phyloP scores from a whole-genome alignment of 2,888 invertebrate species.

The Troides aeacus region DNA sequence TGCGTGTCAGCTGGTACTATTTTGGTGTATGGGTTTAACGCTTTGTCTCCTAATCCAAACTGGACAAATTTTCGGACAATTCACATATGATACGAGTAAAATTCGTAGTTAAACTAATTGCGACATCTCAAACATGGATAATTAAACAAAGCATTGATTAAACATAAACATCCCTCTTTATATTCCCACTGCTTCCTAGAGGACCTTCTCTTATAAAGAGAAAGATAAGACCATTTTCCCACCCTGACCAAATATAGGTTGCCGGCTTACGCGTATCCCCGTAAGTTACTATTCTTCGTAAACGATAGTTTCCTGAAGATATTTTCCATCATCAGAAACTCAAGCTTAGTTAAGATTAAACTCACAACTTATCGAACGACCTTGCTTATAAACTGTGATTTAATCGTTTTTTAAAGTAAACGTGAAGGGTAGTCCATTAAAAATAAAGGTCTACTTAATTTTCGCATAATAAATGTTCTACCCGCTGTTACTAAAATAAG shows the following conservation, averaged over 20 bases:
- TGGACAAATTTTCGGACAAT: not conserved
- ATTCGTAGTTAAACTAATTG: not conserved
- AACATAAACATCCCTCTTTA: no score
- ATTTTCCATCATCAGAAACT: no score
- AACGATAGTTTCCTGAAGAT: no score
- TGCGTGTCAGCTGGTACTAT: conserved; percentile 14
- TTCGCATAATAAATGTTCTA: not conserved
- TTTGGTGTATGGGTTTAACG: not conserved
- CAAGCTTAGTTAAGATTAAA: no score
- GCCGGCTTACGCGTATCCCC: no score
- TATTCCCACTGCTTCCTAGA: no score
- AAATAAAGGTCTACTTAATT: not conserved
- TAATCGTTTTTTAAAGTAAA: not conserved
- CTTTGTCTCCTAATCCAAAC: conserved; percentile 10
- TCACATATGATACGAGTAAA: not conserved
- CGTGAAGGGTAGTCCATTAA: not conserved
- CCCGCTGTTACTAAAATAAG: not conserved
- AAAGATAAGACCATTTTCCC: no score
- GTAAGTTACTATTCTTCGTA: no score
- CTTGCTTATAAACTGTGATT: not conserved
- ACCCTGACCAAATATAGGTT: no score
- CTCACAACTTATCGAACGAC: not conserved
- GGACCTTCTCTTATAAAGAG: no score
- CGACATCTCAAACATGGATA: not conserved
- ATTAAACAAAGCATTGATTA: not conserved